Evolutionary conservation across 2,113 vertebrate species (phyloP).

Genomic region (Scomber colias): DNA sequence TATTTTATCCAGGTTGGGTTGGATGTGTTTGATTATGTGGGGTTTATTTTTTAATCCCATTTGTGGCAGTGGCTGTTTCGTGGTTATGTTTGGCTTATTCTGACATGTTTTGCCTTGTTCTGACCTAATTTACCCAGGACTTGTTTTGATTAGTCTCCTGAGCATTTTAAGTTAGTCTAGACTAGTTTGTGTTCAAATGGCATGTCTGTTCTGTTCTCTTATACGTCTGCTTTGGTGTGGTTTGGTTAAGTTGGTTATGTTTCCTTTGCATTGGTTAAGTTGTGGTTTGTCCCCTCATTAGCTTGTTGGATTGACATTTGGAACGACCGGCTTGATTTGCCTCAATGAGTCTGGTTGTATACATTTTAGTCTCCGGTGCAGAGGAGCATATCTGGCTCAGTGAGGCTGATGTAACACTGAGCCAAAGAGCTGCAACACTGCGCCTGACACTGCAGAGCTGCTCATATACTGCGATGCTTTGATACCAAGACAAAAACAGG

Average conservation of each 20-base stretch:
- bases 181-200: no score
- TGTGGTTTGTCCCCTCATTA: constrained; percentile 25
- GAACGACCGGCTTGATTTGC: constrained; percentile 11
- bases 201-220: no score
- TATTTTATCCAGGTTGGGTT: background rate
- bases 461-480: constrained; percentile 47
- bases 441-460: constrained; percentile 36
- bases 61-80: background rate
- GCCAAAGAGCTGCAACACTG: constrained; percentile 71
- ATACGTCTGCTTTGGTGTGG: no score
- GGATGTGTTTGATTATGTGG: constrained; percentile 13
- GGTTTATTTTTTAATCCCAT: constrained; percentile 15
- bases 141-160: constrained; percentile 12
- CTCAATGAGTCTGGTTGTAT: constrained; percentile 4
- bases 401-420: constrained; percentile 78
- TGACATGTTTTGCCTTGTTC: constrained; percentile 18
- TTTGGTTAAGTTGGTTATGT: background rate
- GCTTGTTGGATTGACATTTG: constrained; percentile 15
- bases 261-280: constrained; percentile 30
- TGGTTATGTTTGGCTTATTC: constrained; percentile 20
- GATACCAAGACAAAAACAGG: constrained; percentile 41
- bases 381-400: constrained; percentile 42
- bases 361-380: background rate
- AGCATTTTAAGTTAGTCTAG: no score
- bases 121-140: background rate